Conservation (phyloP, 2,113 vertebrate genomes). For the Ailuropoda melanoleuca region DNA sequence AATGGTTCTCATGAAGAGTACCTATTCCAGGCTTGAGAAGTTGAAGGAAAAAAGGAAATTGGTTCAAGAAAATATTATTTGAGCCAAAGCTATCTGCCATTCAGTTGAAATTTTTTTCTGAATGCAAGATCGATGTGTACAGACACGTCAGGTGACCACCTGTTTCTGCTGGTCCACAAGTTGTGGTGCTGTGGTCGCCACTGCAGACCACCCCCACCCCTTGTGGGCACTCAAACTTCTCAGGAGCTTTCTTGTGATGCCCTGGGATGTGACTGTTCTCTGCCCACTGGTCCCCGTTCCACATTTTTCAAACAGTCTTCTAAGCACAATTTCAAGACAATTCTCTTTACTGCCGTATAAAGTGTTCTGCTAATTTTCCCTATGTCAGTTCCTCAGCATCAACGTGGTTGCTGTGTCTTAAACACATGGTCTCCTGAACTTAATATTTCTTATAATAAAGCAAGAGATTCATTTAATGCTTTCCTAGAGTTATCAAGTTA, state of each 20-base stretch:
- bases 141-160: accelerated
- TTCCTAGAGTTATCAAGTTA: neutral
- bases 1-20: neutral
- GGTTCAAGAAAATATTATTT: neutral
- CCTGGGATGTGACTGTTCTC: neutral
- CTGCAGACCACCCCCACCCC: neutral
- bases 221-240: accelerated
- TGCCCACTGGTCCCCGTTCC: neutral
- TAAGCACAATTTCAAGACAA: neutral
- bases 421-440: neutral
- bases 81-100: neutral
- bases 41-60: neutral
- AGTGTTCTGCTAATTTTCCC: neutral
- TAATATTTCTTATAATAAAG: neutral
- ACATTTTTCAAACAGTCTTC: neutral
- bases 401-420: neutral
- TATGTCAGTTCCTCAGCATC: neutral
- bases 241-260: neutral
- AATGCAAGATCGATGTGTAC: neutral
- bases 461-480: neutral
- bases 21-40: neutral
- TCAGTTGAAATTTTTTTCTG: neutral
- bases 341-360: neutral
- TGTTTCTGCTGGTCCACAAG: neutral
- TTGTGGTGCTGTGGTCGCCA: accelerated